Evolutionary conservation across 2,888 invertebrate species (phyloP).

Genomic region (Brenthis daphne): DNA sequence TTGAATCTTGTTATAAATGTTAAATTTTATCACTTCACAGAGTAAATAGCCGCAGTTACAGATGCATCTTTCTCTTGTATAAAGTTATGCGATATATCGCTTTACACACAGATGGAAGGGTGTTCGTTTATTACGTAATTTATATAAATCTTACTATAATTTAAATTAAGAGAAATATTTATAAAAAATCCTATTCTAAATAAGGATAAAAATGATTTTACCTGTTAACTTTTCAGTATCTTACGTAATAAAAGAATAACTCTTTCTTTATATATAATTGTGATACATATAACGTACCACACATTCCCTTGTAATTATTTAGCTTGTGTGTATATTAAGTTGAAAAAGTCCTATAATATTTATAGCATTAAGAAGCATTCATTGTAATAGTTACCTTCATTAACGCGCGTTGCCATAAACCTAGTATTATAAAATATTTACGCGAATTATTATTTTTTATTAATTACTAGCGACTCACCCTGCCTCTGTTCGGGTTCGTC

Average conservation of each 20-base stretch:
- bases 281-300: conserved; percentile 42
- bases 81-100: conserved; percentile 15
- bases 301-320: conserved; percentile 65
- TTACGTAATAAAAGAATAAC: conserved; percentile 20
- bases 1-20: conserved; percentile 69
- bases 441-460: conserved; percentile 52
- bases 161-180: background rate
- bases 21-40: conserved; percentile 66
- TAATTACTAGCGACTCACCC: too few relatives aligned
- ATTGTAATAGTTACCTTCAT: conserved; percentile 70
- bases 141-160: background rate
- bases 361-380: conserved; percentile 55
- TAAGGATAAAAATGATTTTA: background rate
- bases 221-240: background rate
- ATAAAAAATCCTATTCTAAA: background rate
- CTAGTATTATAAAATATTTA: conserved; percentile 52
- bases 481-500: too few relatives aligned
- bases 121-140: conserved; percentile 5
- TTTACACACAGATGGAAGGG: conserved; percentile 4
- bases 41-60: conserved; percentile 26
- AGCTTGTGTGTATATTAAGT: conserved; percentile 66
- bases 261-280: conserved; percentile 41
- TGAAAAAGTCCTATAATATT: conserved; percentile 48
- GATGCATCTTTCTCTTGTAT: conserved; percentile 20
- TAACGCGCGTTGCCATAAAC: conserved; percentile 75